A percentile compares a stretch with the other conserved stretches of the same genome.
Evolutionary conservation across 37 sponge, comb jelly and placozoan species (phyloP).

Genomic region (Halisarca cf. caerulea): DNA sequence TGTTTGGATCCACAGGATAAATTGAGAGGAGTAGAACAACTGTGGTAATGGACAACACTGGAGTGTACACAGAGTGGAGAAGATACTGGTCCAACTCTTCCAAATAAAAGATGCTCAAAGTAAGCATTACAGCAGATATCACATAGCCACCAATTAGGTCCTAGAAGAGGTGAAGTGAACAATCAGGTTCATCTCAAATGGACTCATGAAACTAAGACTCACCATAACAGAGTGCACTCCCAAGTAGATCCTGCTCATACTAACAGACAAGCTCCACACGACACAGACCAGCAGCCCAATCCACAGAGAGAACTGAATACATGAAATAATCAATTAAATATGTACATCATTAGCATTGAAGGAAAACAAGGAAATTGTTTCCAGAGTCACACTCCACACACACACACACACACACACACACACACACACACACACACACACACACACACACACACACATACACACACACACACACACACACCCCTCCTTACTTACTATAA

Average conservation of each 20-base stretch:
- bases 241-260: constrained; percentile 84
- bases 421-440: too few relatives aligned
- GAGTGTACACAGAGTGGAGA: constrained; percentile 23
- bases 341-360: too few relatives aligned
- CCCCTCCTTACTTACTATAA: too few relatives aligned
- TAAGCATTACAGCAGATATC: constrained; percentile 70
- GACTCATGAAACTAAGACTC: constrained; percentile 5
- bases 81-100: constrained; percentile 52
- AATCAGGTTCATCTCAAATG: background rate
- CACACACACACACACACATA: too few relatives aligned
- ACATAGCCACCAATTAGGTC: constrained; percentile 72
- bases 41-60: constrained; percentile 10
- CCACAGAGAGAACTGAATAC: constrained; percentile 23
- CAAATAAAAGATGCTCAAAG: constrained; percentile 25
- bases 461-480: too few relatives aligned
- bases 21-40: constrained; percentile 68
- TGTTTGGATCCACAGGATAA: constrained; percentile 73
- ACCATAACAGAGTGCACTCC: constrained; percentile 88
- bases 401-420: too few relatives aligned
- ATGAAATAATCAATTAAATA: too few relatives aligned
- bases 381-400: background rate
- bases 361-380: background rate
- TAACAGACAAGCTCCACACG: constrained; percentile 76
- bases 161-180: constrained; percentile 7
- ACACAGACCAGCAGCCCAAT: constrained; percentile 35